Evolutionary conservation across 1,140 invertebrate genomes (phyloP), one percentile per base, ranked within the genome.

Genomic region (Grapholita molesta): DNA sequence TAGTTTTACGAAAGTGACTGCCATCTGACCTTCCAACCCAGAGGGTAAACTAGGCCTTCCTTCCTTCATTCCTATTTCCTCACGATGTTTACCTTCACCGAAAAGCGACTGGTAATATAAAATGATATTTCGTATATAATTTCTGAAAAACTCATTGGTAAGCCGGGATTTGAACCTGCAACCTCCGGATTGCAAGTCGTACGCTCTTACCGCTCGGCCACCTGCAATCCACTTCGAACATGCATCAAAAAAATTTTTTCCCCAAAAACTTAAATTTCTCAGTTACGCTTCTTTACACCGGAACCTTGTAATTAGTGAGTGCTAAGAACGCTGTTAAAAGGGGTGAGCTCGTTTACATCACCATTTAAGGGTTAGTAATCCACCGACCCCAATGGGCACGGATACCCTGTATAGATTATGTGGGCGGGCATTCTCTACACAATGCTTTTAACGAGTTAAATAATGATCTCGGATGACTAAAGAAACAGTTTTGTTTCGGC

Each of bases 321-420:
- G 70, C 71, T 82, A 86, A 75, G 72, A 75, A 79, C 74, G 85
- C 71, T 80, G 79, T 88, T 86, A 89, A 90, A 90, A 90, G 85
- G 88, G 88, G 88, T 89, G 87, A 90, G 79, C 61, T 76, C 69
- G 48, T 70, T 76, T 70, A 75, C 72, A 70, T 23, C 21, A 73
- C 67, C 72, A 69, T 65, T 65, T 65, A 21, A 5, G 21, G 53
- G 24, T 23, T 9, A 3, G 2, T 12, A n/a, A 12, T 23, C 53
- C 53, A 25, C 53, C 9, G 53, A 25, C 53, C 12, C 53, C 53
- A 4, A 57, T 24, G 5, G 53, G 8, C 53, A 57, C 53, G 3
- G 3, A 1, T 12, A 24, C 24, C 53, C 9, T 57, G 24, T 25
- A n/a, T n/a, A 57, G n/a, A n/a, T n/a, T 24, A 24, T 25, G 21